Evolutionary conservation across 2,888 invertebrate genomes (phyloP).

Genomic region (Cosmorhoe ocellata): DNA sequence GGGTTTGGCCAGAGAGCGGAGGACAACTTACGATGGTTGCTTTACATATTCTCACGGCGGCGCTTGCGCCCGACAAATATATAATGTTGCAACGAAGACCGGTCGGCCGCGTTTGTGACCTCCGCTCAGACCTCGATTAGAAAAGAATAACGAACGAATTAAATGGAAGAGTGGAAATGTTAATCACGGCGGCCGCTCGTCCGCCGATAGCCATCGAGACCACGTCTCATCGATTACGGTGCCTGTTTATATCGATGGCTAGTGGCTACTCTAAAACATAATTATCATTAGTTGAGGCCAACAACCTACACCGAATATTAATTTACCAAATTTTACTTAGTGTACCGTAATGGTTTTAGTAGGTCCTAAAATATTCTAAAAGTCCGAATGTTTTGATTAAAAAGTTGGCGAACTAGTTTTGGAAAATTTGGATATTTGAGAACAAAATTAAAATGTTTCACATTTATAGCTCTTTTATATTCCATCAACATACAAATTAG

Average conservation of each 20-base stretch:
- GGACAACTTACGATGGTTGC: constrained; percentile 50
- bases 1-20: constrained; percentile 32
- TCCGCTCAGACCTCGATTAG: constrained; percentile 52
- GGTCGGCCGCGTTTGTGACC: constrained; percentile 61
- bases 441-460: constrained; percentile 17
- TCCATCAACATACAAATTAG: constrained; percentile 36
- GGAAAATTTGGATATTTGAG: constrained; percentile 12
- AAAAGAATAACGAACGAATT: constrained; percentile 55
- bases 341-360: constrained; percentile 5
- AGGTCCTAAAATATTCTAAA: background rate
- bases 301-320: constrained; percentile 40
- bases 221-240: constrained; percentile 48
- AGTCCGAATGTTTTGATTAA: constrained; percentile 4
- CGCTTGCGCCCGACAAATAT: constrained; percentile 66
- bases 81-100: constrained; percentile 70
- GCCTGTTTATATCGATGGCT: constrained; percentile 46
- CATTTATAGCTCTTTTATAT: constrained; percentile 10
- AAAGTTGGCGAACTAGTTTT: constrained; percentile 13
- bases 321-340: constrained; percentile 8
- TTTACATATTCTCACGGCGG: constrained; percentile 73
- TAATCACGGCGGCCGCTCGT: constrained; percentile 44
- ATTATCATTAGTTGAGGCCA: constrained; percentile 49
- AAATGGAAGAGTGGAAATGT: constrained; percentile 49
- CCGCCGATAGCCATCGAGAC: constrained; percentile 45
- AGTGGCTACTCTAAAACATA: constrained; percentile 46